Evolutionary conservation across 2,113 vertebrate genomes (phyloP), one percentile per base, ranked within the genome.

Genomic region (Pardalotus punctatus): DNA sequence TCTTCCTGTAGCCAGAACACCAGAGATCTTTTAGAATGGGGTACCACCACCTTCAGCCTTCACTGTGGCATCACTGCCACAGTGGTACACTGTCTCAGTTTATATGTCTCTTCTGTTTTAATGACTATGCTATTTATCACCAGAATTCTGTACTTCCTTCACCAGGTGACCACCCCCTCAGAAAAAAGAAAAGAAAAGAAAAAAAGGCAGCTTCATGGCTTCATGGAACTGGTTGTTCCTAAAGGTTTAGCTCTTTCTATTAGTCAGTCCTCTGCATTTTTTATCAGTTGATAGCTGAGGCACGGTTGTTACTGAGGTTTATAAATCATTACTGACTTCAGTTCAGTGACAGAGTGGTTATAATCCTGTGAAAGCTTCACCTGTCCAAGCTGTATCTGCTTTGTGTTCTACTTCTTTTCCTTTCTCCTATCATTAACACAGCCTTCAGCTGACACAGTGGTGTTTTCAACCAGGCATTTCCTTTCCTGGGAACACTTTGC

Each of bases 391-490:
- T 76, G 6, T 45, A 11, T 18, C 43, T 53, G 33, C 27, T 22
- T 31, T 53, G 3, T 60, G 11, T 22, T 58, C 25, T n/a, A 2
- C 58, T 78, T 53, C 6, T 60, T 76, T 71, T 54, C 24, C 12
- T 56, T 74, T 24, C 22, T 57, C 11, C 48, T 56, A 31, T 17
- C 10, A 9, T 43, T 35, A 31, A 6, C 2, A 16, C 4, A 5
- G 25, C 0, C 4, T 29, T 78, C 51, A 66, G 12, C 19, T 43
- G 20, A n/a, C 5, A 6, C 31, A 43, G 6, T 0, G 0, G 23
- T 57, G 16, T 51, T 45, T 67, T 67, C 6, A 0, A 7, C 4
- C 7, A 66, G 43, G 19, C 8, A 9, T 53, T 61, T 53, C 11
- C 61, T 80, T 48, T 65, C 21, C 51, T 27, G 19, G 70, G 25